Evolutionary conservation across 2,797 vertebrate species (phyloP), one percentile per base, ranked within the genome.

Genomic region (Etheostoma nigrum): DNA sequence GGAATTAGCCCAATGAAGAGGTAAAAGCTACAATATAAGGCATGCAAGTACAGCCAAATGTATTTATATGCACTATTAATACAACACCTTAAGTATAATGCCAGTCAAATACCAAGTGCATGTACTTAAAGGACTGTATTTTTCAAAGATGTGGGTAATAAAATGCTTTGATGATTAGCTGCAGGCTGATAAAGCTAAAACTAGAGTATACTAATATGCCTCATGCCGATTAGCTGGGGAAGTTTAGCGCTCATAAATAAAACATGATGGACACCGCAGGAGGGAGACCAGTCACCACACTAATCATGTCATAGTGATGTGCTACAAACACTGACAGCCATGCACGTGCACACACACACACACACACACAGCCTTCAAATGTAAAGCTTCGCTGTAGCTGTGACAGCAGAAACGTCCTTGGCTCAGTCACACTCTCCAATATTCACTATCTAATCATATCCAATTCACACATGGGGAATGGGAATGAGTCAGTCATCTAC

Each of bases 191-290:
- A 76, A 79, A 74, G 49, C 72, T 65, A 76, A 25, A 84, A 88
- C 33, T 74, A 87, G 66, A 78, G 72, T 59, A 44, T 49, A 68
- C 30, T 48, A 89, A 80, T 86, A 84, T 60, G 72, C 10, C 53
- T 77, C 47, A 23, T 70, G 76, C 36, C 36, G 90, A 89, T 92
- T 90, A 90, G 84, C 87, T 62, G 52, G 76, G 9, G 21, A 54
- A 72, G 86, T 77, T 93, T 89, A 91, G 69, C 82, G 36, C 69
- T 92, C 86, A 90, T 93, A 78, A 78, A 93, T 92, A 89, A 94
- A 92, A 91, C 84, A 94, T 93, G 88, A 84, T 14, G 44, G 70
- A 82, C 72, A 72, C 63, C 79, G 71, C 78, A 82, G 81, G 72
- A 81, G 79, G 79, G 66, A 59, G 67, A 86, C 33, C 70, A 82